Evolutionary conservation across 2,797 vertebrate species (phyloP).

Genomic region (Sebastes goodei): DNA sequence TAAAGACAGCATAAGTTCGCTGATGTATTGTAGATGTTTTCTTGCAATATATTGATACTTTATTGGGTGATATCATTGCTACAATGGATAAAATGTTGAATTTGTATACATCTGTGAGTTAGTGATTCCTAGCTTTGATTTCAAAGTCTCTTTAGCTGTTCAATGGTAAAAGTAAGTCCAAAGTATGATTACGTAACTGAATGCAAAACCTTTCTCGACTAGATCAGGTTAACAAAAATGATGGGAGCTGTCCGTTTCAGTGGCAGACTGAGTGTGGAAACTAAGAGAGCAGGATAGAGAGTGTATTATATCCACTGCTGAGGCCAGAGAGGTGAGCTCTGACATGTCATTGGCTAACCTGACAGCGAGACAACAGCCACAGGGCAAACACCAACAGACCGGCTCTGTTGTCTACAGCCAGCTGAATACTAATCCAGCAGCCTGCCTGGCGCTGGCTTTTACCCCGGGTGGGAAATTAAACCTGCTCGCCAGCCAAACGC

Average conservation of each 20-base stretch:
- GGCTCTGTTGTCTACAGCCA: constrained; percentile 43
- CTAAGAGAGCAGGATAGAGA: background rate
- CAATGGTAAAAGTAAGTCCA: background rate
- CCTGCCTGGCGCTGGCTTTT: constrained; percentile 27
- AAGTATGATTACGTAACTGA: background rate
- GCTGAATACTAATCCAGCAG: constrained; percentile 69
- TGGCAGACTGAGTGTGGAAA: background rate
- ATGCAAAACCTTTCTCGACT: background rate
- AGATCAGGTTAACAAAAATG: background rate
- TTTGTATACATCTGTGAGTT: background rate
- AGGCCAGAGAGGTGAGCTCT: constrained; percentile 52
- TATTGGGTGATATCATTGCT: background rate
- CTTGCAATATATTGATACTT: background rate
- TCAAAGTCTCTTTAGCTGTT: background rate
- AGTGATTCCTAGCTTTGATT: background rate
- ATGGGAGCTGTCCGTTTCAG: background rate
- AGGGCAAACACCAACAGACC: constrained; percentile 63
- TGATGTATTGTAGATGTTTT: background rate
- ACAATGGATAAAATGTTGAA: background rate
- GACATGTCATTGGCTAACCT: constrained; percentile 62
- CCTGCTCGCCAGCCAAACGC: constrained; percentile 27
- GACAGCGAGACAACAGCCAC: constrained; percentile 71
- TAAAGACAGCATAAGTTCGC: background rate
- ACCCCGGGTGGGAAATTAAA: constrained; percentile 52
- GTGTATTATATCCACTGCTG: constrained; percentile 32